Percentiles rank a stretch among this genome's conserved stretches.
phyloP scores from a whole-genome alignment of 2,797 vertebrate species.

The Gorsachius magnificus region DNA sequence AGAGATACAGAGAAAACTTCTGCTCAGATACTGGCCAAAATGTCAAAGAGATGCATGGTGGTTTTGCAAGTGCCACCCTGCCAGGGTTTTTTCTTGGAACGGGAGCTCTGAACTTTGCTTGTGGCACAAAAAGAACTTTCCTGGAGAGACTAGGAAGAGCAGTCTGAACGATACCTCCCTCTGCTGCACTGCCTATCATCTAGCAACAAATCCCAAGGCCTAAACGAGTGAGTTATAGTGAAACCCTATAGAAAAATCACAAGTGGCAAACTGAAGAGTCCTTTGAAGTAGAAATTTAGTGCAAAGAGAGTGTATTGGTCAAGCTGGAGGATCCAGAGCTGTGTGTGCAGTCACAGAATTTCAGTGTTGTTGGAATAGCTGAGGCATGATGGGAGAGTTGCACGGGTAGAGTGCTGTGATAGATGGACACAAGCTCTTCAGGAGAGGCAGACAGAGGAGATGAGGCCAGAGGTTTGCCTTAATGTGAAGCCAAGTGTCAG shows the following conservation, averaged over 20 bases:
- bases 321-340: background rate
- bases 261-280: background rate
- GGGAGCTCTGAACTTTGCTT: background rate
- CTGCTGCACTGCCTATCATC: background rate
- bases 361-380: background rate
- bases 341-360: background rate
- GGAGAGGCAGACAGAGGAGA: background rate
- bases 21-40: background rate
- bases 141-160: background rate
- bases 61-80: background rate
- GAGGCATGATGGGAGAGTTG: too few species aligned
- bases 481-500: background rate
- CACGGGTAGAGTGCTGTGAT: background rate
- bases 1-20: background rate
- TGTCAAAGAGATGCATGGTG: background rate
- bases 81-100: background rate
- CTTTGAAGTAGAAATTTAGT: background rate
- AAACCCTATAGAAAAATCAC: background rate
- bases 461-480: background rate
- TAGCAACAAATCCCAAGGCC: background rate
- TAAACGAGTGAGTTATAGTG: background rate
- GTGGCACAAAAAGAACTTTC: background rate
- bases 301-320: background rate
- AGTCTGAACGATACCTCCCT: background rate
- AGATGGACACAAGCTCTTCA: background rate